A percentile compares a stretch with the other conserved stretches of the same genome.
Conservation (phyloP, 2,888 invertebrate species). For the Lepidonotus clava region DNA sequence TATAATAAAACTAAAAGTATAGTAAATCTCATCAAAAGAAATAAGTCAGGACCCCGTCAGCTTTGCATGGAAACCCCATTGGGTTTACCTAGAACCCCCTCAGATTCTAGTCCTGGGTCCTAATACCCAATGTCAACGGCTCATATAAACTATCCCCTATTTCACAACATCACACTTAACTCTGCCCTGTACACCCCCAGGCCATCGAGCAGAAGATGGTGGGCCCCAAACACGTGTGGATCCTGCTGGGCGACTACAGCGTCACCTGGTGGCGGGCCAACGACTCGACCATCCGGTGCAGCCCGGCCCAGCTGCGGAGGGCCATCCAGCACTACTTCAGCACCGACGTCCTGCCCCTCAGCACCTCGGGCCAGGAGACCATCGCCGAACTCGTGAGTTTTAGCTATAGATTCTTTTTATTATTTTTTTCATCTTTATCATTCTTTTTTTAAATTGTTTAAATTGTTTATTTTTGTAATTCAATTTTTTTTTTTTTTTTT, state of each 20-base stretch:
- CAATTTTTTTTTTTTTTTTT: too few relatives aligned
- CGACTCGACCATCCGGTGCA: slow-evolving; percentile 83
- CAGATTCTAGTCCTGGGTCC: too few relatives aligned
- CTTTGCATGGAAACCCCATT: too few relatives aligned
- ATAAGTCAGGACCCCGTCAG: too few relatives aligned
- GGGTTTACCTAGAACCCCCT: too few relatives aligned
- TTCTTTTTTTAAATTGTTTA: too few relatives aligned
- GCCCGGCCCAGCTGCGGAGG: slow-evolving; percentile 85
- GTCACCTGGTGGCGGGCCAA: slow-evolving; percentile 81
- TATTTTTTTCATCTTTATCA: too few relatives aligned
- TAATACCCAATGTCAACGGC: too few relatives aligned
- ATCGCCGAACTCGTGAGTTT: slow-evolving; percentile 62
- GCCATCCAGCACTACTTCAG: slow-evolving; percentile 90
- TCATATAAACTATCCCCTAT: too few relatives aligned
- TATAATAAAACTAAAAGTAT: too few relatives aligned
- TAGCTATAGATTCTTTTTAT: background rate
- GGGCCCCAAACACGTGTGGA: slow-evolving; percentile 94
- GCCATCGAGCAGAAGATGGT: slow-evolving; percentile 91
- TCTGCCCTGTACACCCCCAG: slow-evolving; percentile 79
- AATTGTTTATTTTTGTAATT: too few relatives aligned
- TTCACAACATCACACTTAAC: slow-evolving; percentile 10
- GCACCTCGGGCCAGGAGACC: slow-evolving; percentile 69
- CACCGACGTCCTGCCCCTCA: slow-evolving; percentile 83
- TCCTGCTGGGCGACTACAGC: slow-evolving; percentile 83
- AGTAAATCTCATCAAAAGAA: too few relatives aligned